Evolutionary conservation across 64 coral and sea anemone genomes (phyloP).

Genomic region (Actinia equina): DNA sequence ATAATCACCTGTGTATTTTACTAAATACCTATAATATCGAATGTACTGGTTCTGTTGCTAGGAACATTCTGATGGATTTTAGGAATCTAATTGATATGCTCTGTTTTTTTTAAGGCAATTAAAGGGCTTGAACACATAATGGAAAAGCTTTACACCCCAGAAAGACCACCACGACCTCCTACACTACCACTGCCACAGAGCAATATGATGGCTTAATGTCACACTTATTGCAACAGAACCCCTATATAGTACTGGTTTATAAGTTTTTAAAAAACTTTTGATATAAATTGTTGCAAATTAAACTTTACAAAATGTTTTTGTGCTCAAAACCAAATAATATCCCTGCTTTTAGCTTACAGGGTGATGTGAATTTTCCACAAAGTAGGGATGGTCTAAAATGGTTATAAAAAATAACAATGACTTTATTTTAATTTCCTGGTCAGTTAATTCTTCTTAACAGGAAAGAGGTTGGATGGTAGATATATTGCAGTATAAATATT

Average conservation of each 20-base stretch:
- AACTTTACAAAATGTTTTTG: neutral
- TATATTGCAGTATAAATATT: too few relatives aligned
- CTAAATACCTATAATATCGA: neutral
- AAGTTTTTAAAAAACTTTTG: neutral
- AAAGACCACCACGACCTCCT: slow-evolving; percentile 48
- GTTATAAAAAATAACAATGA: too few relatives aligned
- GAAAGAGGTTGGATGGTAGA: too few relatives aligned
- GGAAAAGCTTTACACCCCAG: slow-evolving; percentile 75
- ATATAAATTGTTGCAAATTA: neutral
- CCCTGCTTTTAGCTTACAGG: neutral
- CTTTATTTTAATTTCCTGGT: too few relatives aligned
- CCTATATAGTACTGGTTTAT: neutral
- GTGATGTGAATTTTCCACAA: neutral
- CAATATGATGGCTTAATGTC: neutral
- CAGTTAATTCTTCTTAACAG: too few relatives aligned
- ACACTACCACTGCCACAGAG: slow-evolving; percentile 65
- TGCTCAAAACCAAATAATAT: neutral
- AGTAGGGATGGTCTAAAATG: neutral
- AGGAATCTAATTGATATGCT: too few relatives aligned
- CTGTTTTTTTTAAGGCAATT: slow-evolving; percentile 43
- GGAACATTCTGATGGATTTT: too few relatives aligned
- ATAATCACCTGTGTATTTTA: too few relatives aligned
- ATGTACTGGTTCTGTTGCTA: too few relatives aligned
- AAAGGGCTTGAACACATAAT: slow-evolving; percentile 75
- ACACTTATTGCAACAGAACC: neutral